A percentile compares a stretch with the other conserved stretches of the same genome.
phyloP scores from a whole-genome alignment of 2,888 invertebrate genomes.

The Steromphala cineraria region DNA sequence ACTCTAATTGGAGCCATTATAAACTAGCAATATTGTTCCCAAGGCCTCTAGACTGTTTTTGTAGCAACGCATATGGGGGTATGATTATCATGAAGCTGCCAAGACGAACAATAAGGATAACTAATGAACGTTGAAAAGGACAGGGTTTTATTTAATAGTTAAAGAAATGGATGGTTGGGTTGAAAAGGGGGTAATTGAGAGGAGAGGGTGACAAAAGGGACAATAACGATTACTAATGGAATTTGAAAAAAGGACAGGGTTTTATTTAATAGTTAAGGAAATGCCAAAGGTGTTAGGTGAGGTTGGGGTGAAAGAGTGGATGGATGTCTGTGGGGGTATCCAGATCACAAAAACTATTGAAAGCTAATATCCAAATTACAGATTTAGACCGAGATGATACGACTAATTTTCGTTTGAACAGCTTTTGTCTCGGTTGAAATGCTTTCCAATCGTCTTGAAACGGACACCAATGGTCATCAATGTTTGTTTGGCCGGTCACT shows the following conservation, averaged over 20 bases:
- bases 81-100: not conserved
- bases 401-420: not conserved
- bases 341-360: not conserved
- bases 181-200: not conserved
- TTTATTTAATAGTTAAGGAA: not conserved
- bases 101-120: not conserved
- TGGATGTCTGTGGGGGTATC: not conserved
- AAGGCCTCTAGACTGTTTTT: not conserved
- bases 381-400: not conserved
- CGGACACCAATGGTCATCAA: constrained; percentile 2
- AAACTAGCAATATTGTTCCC: constrained; percentile 13
- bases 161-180: not conserved
- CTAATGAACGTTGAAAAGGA: not conserved
- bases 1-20: constrained; percentile 16
- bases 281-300: not conserved
- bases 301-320: not conserved
- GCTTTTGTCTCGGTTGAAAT: constrained; percentile 11
- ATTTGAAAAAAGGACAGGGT: not conserved
- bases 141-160: not conserved
- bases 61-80: not conserved
- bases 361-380: not conserved
- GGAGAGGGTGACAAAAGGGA: not conserved
- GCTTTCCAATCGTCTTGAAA: constrained; percentile 11
- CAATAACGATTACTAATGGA: not conserved
- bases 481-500: constrained; percentile 15